A percentile compares a stretch with the other conserved stretches of the same genome.
Conservation (phyloP, 2,797 vertebrate genomes). For the Bucorvus abyssinicus region DNA sequence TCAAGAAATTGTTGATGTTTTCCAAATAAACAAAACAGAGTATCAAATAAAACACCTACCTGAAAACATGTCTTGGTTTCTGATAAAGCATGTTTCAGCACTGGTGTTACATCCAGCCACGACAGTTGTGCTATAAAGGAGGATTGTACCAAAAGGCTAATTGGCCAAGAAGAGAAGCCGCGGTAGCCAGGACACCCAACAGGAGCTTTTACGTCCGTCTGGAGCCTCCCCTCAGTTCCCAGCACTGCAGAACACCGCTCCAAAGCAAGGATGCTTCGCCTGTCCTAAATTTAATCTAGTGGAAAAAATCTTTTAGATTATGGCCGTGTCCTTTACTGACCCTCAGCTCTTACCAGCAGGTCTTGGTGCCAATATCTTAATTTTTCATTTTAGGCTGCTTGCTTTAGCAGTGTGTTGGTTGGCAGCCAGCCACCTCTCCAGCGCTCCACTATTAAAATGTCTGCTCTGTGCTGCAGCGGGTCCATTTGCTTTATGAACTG, state of each 20-base stretch:
- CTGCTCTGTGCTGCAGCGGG: conserved; percentile 46
- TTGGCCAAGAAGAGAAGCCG: not conserved
- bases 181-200: not conserved
- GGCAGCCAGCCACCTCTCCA: conserved; percentile 42
- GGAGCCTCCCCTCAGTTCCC: conserved; percentile 1
- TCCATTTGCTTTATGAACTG: conserved; percentile 58
- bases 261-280: conserved; percentile 17
- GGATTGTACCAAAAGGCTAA: not conserved
- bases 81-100: not conserved
- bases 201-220: not conserved
- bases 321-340: conserved; percentile 32
- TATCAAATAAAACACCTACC: not conserved
- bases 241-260: conserved; percentile 18
- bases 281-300: conserved; percentile 53
- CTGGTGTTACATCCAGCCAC: not conserved
- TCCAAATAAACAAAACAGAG: not conserved
- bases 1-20: not conserved
- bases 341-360: conserved; percentile 24
- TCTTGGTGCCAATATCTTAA: conserved; percentile 44
- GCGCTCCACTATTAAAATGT: conserved; percentile 25
- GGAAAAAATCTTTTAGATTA: conserved; percentile 56
- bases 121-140: not conserved
- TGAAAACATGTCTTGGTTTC: not conserved
- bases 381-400: conserved; percentile 58
- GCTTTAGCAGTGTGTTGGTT: conserved; percentile 62